These are phyloP conservation scores for Euwallacea similis DNA, from an alignment of 1,140 invertebrate species.

Conservation along the genomic window DNA sequence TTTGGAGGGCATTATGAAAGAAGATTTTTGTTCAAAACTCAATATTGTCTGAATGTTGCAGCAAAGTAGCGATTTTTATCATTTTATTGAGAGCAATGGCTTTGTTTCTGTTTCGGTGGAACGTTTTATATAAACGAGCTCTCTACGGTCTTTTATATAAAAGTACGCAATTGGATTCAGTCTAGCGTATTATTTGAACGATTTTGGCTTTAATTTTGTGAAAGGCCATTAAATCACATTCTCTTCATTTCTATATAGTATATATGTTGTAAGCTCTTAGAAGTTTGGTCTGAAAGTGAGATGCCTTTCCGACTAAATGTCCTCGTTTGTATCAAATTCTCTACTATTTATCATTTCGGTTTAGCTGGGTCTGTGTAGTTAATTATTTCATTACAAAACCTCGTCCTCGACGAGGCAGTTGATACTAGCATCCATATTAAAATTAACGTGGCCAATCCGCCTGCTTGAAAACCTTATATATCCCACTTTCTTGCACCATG, in stretches of 20 bases:
- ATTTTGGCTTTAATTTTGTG: constrained; percentile 3
- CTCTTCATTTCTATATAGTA: no score
- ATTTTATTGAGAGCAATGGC: constrained; percentile 16
- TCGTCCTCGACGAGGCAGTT: neutral
- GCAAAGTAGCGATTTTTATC: constrained; percentile 9
- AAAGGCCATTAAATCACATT: neutral
- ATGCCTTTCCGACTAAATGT: neutral
- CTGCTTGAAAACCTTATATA: no score
- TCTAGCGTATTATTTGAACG: constrained; percentile 5
- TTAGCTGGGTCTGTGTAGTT: neutral
- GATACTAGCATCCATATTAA: constrained; percentile 1
- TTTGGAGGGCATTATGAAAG: no score
- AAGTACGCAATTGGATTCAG: constrained; percentile 3
- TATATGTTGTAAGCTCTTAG: no score
- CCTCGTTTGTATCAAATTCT: neutral
- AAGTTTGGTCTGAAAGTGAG: no score
- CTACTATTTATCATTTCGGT: constrained; percentile 2
- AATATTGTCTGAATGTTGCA: no score
- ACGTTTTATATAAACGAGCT: constrained; percentile 7
- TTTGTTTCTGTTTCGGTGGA: constrained; percentile 3
- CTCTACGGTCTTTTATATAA: neutral
- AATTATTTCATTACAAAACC: constrained; percentile 3
- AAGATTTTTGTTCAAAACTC: no score
- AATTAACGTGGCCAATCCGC: neutral
- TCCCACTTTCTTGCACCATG: no score